Percentiles rank a stretch among this genome's conserved stretches.
Evolutionary conservation across 2,888 invertebrate species (phyloP).

Genomic region (Iphiclides podalirius): DNA sequence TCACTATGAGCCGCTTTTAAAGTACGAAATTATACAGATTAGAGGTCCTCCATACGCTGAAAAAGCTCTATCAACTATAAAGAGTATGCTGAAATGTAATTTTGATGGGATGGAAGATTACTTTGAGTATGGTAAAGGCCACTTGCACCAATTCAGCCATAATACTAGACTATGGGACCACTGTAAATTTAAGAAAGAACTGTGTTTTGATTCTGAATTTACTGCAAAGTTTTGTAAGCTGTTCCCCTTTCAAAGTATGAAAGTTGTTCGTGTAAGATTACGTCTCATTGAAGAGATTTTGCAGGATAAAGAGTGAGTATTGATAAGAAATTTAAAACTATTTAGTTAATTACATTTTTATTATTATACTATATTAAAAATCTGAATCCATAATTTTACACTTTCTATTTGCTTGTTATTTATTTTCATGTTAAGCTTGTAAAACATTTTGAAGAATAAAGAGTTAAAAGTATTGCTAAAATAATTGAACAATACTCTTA

Average conservation of each 20-base stretch:
- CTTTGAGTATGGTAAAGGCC: conserved; percentile 87
- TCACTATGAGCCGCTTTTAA: conserved; percentile 93
- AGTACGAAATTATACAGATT: conserved; percentile 90
- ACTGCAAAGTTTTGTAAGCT: conserved; percentile 88
- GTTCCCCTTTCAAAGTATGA: conserved; percentile 94
- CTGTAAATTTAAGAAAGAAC: conserved; percentile 81
- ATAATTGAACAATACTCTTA: too few species aligned
- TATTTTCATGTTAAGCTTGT: too few species aligned
- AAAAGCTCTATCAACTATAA: conserved; percentile 83
- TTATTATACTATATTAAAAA: too few species aligned
- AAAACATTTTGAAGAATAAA: too few species aligned
- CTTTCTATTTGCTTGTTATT: too few species aligned
- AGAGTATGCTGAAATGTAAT: conserved; percentile 87
- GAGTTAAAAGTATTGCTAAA: too few species aligned
- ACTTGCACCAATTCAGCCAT: conserved; percentile 90
- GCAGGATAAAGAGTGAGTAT: conserved; percentile 84
- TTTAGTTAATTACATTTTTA: too few species aligned
- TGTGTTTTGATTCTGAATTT: conserved; percentile 81
- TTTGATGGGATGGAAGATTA: conserved; percentile 87
- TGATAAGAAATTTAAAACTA: not conserved
- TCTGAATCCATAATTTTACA: too few species aligned
- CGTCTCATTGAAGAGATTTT: conserved; percentile 85
- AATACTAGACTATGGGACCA: conserved; percentile 91
- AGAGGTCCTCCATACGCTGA: conserved; percentile 86
- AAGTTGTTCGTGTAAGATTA: conserved; percentile 89